Percentiles rank a stretch among this genome's conserved stretches.
phyloP scores from a whole-genome alignment of 2,113 vertebrate species.

The Arvicanthis niloticus region DNA sequence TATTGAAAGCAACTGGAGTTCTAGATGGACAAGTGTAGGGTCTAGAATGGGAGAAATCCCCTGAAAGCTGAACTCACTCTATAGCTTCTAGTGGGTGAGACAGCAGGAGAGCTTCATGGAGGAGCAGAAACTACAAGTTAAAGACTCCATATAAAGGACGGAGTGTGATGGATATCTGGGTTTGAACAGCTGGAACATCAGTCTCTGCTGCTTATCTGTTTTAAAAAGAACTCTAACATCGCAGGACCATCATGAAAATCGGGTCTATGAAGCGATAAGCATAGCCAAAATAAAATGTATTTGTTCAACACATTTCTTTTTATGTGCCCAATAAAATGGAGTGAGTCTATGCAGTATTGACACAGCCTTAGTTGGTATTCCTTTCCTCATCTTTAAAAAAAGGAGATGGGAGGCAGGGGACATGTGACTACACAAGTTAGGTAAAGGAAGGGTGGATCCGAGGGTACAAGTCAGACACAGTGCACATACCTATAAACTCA shows the following conservation, averaged over 20 bases:
- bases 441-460: not conserved
- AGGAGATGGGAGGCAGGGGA: not conserved
- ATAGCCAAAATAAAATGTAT: not conserved
- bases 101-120: not conserved
- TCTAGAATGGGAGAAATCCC: not conserved
- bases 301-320: constrained; percentile 1
- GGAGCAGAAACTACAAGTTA: not conserved
- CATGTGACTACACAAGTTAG: too few relatives aligned
- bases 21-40: not conserved
- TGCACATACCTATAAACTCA: not conserved
- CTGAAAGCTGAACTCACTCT: constrained; percentile 10
- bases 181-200: not conserved
- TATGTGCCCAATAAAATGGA: constrained; percentile 39
- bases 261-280: not conserved
- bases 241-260: not conserved
- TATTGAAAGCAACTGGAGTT: not conserved
- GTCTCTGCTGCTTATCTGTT: not conserved
- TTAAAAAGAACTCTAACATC: not conserved
- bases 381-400: not conserved
- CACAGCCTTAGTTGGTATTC: not conserved
- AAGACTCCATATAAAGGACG: not conserved
- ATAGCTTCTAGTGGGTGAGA: not conserved
- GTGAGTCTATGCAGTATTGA: not conserved
- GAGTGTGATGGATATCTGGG: not conserved
- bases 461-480: not conserved